Base-by-base conservation (phyloP, 2,113 vertebrate species). In the Perca flavescens region DNA sequence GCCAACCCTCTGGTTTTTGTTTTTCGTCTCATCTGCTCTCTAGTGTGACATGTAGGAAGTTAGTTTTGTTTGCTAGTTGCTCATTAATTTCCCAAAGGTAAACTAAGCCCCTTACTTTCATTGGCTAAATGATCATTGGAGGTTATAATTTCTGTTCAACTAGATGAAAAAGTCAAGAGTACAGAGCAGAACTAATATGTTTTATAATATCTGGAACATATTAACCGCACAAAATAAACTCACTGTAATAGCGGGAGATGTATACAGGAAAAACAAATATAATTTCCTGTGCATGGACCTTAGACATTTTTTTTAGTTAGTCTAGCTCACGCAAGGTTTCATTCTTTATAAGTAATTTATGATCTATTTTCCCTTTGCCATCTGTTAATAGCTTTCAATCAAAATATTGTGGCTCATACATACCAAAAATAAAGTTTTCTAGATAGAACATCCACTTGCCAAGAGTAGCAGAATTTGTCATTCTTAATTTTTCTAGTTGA, bases 11-110 rank as follows among this genome's bases (percentile, higher is more conserved):
- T 80, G 71, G 4, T 77, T 87, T 80, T 78, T 86, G 76, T 85
- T 86, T 80, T 75, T 31, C 25, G 50, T 73, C 66, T 80, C 72
- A 40, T 77, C 46, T 9, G 16, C 61, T 77, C 72, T 89, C 67
- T 71, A 21, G 66, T 72, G 79, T 68, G 62, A 72, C 40, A 67
- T 62, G 25, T 21, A 66, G 78, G 80, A 83, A 84, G 77, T 82
- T 62, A 47, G 54, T 57, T 75, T 80, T 69, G 31, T 63, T 82
- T 76, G 77, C 57, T 52, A 34, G 71, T 58, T 79, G 73, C 4
- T 76, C 65, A 50, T 67, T 86, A 73, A 89, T 91, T 91, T 89
- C 87, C 86, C 86, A 47, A 40, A 56, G 68, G 89, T 50, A 70
- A 62, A 73, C 31, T 66, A 76, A 79, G 53, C 19, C 12, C 64